These are phyloP conservation scores for Spongia lamella DNA, from an alignment of 37 sponge, comb jelly and placozoan genomes.

Conservation along the genomic window DNA sequence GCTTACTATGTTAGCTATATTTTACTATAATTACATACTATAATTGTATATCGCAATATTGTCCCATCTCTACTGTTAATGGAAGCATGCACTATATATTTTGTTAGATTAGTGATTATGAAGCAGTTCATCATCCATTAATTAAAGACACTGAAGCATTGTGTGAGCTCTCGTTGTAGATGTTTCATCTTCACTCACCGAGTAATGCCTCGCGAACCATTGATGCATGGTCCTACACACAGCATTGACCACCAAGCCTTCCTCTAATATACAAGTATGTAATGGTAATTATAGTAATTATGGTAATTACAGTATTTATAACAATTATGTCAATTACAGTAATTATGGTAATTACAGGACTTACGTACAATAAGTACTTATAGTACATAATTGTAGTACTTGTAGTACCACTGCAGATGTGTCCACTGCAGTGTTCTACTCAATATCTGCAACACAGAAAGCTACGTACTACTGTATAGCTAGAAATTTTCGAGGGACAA, in stretches of 20 bases:
- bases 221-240: conserved; percentile 63
- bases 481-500: too few relatives aligned
- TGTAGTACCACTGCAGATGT: conserved; percentile 11
- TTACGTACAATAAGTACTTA: too few relatives aligned
- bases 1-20: too few relatives aligned
- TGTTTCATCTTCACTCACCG: conserved; percentile 74
- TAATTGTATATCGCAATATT: too few relatives aligned
- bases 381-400: not conserved
- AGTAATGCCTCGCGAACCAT: conserved; percentile 67
- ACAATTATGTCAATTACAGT: too few relatives aligned
- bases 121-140: conserved; percentile 75
- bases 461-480: conserved; percentile 22
- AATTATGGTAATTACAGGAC: too few relatives aligned
- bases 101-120: conserved; percentile 65
- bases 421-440: conserved; percentile 60
- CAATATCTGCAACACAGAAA: conserved; percentile 57
- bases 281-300: too few relatives aligned
- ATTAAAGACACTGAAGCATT: conserved; percentile 73
- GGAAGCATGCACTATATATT: too few relatives aligned
- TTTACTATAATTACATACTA: too few relatives aligned
- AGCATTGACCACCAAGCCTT: conserved; percentile 60
- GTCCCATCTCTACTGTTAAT: too few relatives aligned
- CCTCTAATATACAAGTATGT: conserved; percentile 60
- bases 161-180: conserved; percentile 59
- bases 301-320: too few relatives aligned